These are phyloP conservation scores for Euschistus heros DNA, from an alignment of 1,140 invertebrate genomes.

Conservation along the genomic window DNA sequence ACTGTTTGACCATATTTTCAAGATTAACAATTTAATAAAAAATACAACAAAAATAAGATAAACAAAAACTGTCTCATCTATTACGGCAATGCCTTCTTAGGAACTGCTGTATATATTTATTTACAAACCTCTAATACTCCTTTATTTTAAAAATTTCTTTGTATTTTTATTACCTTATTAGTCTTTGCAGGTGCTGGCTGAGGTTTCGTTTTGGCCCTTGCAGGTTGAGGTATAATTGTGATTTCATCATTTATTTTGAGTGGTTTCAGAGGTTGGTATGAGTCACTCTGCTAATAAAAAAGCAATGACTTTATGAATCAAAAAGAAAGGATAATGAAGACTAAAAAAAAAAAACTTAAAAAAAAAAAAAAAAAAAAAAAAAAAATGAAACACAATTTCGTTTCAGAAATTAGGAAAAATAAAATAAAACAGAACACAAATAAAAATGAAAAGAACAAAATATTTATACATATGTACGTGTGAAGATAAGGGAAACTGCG, in stretches of 20 bases:
- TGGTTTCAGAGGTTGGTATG: constrained; percentile 54
- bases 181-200: constrained; percentile 19
- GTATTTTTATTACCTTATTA: constrained; percentile 17
- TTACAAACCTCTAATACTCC: no score
- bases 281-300: constrained; percentile 43
- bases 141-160: neutral
- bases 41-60: no score
- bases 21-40: no score
- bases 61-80: no score
- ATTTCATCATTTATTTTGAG: constrained; percentile 87
- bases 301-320: constrained; percentile 9
- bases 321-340: neutral
- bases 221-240: constrained; percentile 80
- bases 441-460: no score
- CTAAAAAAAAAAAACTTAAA: neutral
- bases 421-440: neutral
- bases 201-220: constrained; percentile 31
- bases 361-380: neutral
- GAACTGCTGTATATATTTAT: no score
- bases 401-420: neutral
- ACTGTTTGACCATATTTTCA: no score
- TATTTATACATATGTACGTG: no score
- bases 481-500: no score
- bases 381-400: neutral
- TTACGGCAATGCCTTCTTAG: no score